Evolutionary conservation across 1,140 invertebrate genomes (phyloP).

Genomic region (Halyomorpha halys): DNA sequence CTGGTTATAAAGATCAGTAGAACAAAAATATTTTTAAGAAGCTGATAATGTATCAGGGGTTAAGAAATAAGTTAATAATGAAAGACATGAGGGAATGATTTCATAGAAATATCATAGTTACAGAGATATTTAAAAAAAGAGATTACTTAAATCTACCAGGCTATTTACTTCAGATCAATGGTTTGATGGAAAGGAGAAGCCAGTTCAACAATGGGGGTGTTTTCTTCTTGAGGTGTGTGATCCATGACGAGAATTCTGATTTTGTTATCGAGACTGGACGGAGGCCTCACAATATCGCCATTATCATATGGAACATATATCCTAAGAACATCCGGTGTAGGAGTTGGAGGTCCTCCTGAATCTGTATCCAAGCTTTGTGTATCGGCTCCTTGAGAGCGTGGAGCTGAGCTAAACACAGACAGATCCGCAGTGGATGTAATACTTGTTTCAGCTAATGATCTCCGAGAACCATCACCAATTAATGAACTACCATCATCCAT

Average conservation of each 20-base stretch:
- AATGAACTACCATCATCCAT: slow-evolving; percentile 55
- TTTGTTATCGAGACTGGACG: slow-evolving; percentile 27
- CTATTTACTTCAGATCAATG: slow-evolving; percentile 1
- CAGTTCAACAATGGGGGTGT: slow-evolving; percentile 29
- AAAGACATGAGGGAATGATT: slow-evolving; percentile 5
- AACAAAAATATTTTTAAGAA: no score
- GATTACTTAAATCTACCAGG: neutral
- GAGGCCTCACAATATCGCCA: slow-evolving; percentile 25
- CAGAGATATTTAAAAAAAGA: neutral
- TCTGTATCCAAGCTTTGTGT: slow-evolving; percentile 57
- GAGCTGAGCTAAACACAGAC: slow-evolving; percentile 63
- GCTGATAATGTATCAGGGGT: neutral
- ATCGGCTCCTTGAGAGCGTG: slow-evolving; percentile 57
- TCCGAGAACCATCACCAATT: slow-evolving; percentile 51
- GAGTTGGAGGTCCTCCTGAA: slow-evolving; percentile 47
- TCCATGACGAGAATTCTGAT: slow-evolving; percentile 30
- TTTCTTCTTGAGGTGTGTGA: slow-evolving; percentile 26
- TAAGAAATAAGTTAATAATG: slow-evolving; percentile 1
- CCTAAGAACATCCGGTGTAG: slow-evolving; percentile 52
- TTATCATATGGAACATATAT: slow-evolving; percentile 53
- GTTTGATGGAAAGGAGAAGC: slow-evolving; percentile 23
- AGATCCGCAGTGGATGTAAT: slow-evolving; percentile 72
- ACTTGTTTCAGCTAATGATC: slow-evolving; percentile 69
- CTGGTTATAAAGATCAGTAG: no score
- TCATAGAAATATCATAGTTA: neutral